Base-by-base conservation (phyloP, 2,113 vertebrate species). In the Psophia crepitans region DNA sequence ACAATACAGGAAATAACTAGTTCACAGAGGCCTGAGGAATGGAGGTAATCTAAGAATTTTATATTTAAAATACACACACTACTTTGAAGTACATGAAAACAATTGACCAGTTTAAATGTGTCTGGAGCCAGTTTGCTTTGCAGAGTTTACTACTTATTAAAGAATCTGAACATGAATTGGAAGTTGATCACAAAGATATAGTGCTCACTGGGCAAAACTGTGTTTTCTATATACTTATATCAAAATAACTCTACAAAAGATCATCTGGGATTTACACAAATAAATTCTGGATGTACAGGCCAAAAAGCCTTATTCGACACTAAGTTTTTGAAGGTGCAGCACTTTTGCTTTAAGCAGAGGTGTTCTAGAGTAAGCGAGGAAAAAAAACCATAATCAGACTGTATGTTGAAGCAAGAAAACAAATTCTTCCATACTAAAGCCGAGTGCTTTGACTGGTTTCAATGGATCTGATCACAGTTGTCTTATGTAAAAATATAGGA, bases 111-210 rank as follows among this genome's bases (percentile, higher is more conserved):
- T 43, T 84, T 12, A 53, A 57, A 10, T 6, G 5, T 22, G 9
- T 54, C 35, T 74, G 66, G n/a, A 87, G 23, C 4, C 58, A 46
- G n/a, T 63, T 91, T 53, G 22, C 7, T 79, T 91, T 75, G 78
- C 54, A n/a, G n/a, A 71, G 19, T 21, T 60, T 75, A 69, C 30
- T 28, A 64, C 24, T 91, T 48, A 39, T 11, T 5, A 76, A 73
- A 75, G 4, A 39, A 90, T 9, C 61, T 32, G 32, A 74, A 35
- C 6, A 11, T 4, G 2, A 61, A 76, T 37, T 44, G 44, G 35
- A 44, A 0, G 0, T 4, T 77, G 43, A 39, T 17, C 7, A 41
- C 5, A 13, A 24, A 54, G 2, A 44, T 92, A 44, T 5, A 65
- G 33, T 3, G 1, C 7, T 58, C 43, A 14, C 14, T 33, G 8